Conservation (phyloP, 2,888 invertebrate species). For the Synanthedon vespiformis region DNA sequence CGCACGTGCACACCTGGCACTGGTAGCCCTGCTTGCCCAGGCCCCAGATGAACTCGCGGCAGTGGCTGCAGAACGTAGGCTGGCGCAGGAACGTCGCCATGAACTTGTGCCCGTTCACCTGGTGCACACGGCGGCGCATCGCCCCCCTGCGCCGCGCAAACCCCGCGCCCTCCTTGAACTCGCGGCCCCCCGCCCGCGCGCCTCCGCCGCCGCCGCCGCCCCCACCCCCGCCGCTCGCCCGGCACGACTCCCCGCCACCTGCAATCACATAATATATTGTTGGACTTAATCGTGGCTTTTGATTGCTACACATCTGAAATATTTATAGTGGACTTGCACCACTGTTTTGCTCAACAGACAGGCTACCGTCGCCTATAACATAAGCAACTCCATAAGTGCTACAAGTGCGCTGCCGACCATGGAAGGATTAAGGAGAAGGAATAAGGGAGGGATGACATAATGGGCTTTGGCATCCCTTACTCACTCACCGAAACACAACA, state of each 20-base stretch:
- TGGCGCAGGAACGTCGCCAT: constrained; percentile 99
- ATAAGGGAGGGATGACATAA: no score
- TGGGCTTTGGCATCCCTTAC: no score
- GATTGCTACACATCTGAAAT: no score
- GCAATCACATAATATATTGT: neutral
- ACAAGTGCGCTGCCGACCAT: no score
- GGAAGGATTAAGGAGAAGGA: no score
- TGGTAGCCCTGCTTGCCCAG: constrained; percentile 97
- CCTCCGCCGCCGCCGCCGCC: constrained; percentile 17
- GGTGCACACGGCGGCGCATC: constrained; percentile 97
- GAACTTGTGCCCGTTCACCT: constrained; percentile 98
- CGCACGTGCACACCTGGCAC: constrained; percentile 99
- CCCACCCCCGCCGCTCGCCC: constrained; percentile 5
- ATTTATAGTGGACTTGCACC: no score
- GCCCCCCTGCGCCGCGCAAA: constrained; percentile 97
- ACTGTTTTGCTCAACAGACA: no score
- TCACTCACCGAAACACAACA: no score
- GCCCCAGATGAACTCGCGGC: constrained; percentile 99
- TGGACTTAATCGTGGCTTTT: no score
- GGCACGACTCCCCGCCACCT: constrained; percentile 10
- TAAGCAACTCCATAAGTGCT: no score
- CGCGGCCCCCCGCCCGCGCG: constrained; percentile 61
- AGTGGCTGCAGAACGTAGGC: constrained; percentile 99
- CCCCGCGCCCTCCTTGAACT: constrained; percentile 96
- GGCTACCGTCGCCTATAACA: no score